phyloP scores from a whole-genome alignment of 2,888 invertebrate genomes.

The Hirudinaria manillensis region DNA sequence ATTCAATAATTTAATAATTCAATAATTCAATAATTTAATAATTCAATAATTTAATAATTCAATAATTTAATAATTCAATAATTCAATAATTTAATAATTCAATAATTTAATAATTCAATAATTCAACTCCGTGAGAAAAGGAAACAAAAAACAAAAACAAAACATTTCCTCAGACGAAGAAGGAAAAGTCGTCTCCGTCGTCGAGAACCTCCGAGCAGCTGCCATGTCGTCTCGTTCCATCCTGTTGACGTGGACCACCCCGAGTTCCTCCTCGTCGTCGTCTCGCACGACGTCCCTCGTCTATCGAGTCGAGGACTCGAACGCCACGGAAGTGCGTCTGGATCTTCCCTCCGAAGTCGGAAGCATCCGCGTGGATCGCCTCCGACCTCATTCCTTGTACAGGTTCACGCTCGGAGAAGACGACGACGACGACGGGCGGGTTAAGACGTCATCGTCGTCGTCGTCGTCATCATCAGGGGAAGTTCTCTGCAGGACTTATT shows the following conservation, averaged over 20 bases:
- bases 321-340: neutral
- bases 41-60: too few species aligned
- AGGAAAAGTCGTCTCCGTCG: neutral
- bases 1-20: too few species aligned
- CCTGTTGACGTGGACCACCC: conserved; percentile 87
- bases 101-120: too few species aligned
- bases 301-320: neutral
- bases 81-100: too few species aligned
- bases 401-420: neutral
- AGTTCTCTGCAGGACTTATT: conserved; percentile 3
- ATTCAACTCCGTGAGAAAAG: too few species aligned
- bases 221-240: conserved; percentile 83
- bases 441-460: neutral
- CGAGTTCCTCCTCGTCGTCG: neutral
- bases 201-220: conserved; percentile 60
- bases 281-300: neutral
- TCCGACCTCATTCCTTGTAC: neutral
- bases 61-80: too few species aligned
- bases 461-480: neutral
- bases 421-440: neutral
- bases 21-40: too few species aligned
- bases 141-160: too few species aligned
- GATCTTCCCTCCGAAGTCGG: neutral
- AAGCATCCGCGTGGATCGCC: conserved; percentile 43
- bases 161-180: neutral